Conservation (phyloP, 2,113 vertebrate genomes). For the Macrotus californicus region DNA sequence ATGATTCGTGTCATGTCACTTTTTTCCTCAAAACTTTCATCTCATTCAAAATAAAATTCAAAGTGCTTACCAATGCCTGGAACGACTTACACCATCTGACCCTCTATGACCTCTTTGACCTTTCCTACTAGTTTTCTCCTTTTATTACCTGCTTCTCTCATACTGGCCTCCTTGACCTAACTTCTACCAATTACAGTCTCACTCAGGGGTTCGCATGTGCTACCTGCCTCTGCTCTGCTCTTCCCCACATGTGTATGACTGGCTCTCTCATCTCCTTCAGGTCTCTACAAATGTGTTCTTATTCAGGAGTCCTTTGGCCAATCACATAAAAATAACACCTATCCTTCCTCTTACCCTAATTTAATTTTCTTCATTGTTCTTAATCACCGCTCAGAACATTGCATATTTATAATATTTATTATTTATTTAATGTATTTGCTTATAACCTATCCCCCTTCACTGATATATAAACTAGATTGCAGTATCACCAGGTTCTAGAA, state of each 20-base stretch:
- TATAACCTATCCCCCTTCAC: neutral
- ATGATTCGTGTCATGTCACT: neutral
- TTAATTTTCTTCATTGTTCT: neutral
- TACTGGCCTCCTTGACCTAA: neutral
- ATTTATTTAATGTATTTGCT: neutral
- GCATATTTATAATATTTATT: neutral
- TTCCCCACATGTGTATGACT: neutral
- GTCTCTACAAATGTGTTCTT: neutral
- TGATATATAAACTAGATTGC: neutral
- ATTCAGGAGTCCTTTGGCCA: neutral
- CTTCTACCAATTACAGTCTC: neutral
- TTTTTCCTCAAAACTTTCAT: neutral
- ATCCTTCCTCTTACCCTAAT: neutral
- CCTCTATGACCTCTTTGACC: neutral
- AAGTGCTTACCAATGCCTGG: neutral
- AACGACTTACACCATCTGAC: neutral
- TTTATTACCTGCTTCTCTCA: neutral
- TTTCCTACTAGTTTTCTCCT: neutral
- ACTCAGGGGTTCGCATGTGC: too few relatives aligned
- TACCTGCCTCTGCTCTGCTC: rapidly evolving
- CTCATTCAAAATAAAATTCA: neutral
- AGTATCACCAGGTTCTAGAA: neutral
- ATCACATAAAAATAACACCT: neutral
- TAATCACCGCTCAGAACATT: neutral
- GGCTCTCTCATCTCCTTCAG: neutral